Conservation (phyloP, 30 jellyfish, hydroid and myxozoan species). For the Aurelia sp. region DNA sequence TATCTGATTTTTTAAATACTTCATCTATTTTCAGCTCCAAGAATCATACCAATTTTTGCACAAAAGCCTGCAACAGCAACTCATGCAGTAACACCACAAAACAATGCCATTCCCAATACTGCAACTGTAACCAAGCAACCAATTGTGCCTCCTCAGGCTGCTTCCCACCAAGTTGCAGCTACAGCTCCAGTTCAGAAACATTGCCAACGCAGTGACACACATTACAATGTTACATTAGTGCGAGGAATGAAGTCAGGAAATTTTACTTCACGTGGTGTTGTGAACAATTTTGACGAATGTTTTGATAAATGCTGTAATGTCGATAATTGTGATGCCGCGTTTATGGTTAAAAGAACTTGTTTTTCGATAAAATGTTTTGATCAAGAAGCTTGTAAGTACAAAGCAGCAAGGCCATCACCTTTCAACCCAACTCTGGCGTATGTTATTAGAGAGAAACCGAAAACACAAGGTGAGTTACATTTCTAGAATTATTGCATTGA, state of each 20-base stretch:
- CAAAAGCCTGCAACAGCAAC: neutral
- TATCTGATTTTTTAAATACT: neutral
- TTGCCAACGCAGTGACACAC: conserved; percentile 59
- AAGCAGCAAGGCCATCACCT: conserved; percentile 91
- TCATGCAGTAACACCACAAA: too few species aligned
- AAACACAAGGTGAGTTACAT: conserved; percentile 36
- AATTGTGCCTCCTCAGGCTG: too few species aligned
- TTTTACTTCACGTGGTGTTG: conserved; percentile 90
- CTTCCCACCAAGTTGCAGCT: too few species aligned
- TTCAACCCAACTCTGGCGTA: conserved; percentile 94
- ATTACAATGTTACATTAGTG: conserved; percentile 76
- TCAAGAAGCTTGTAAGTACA: conserved; percentile 60
- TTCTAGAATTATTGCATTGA: too few species aligned
- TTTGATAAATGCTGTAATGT: conserved; percentile 71
- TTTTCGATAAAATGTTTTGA: conserved; percentile 74
- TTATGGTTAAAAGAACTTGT: conserved; percentile 96
- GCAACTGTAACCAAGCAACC: too few species aligned
- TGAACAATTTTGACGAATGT: conserved; percentile 68
- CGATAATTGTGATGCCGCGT: conserved; percentile 92
- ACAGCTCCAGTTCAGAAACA: neutral
- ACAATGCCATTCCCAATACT: too few species aligned
- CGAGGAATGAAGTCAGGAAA: conserved; percentile 96
- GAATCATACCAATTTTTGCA: conserved; percentile 18
- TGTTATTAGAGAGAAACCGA: conserved; percentile 51
- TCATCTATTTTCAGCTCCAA: conserved; percentile 9